These are phyloP conservation scores for Rhagoletis zephyria DNA, from an alignment of 1,140 invertebrate species.

Conservation along the genomic window DNA sequence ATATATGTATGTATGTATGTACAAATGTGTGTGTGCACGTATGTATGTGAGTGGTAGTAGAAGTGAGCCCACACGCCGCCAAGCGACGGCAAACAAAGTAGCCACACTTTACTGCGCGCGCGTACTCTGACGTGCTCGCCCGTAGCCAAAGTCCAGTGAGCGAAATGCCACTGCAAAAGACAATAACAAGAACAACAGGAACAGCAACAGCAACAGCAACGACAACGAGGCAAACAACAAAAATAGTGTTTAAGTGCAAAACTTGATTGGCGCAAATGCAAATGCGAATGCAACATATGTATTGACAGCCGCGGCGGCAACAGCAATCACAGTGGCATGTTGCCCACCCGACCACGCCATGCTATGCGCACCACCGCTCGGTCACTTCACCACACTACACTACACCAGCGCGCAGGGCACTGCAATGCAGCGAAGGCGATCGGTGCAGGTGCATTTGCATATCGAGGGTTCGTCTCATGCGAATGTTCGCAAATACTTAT, in stretches of 20 bases:
- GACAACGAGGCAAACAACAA: not conserved
- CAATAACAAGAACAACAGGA: not conserved
- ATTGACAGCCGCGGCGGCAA: slow-evolving; percentile 35
- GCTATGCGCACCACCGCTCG: not conserved
- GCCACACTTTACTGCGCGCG: not conserved
- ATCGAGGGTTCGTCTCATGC: not conserved
- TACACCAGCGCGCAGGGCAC: not conserved
- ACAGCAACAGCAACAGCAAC: not conserved
- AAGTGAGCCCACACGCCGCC: not conserved
- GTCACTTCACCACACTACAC: not conserved
- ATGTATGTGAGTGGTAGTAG: too few relatives aligned
- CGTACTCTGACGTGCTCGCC: not conserved
- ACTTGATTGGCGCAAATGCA: slow-evolving; percentile 47
- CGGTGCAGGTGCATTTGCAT: slow-evolving; percentile 19
- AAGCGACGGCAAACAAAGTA: not conserved
- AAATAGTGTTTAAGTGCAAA: not conserved
- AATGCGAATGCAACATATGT: slow-evolving; percentile 41
- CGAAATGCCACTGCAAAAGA: not conserved
- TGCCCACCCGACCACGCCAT: not conserved
- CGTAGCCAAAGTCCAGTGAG: not conserved
- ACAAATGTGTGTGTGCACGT: too few relatives aligned
- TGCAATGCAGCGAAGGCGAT: not conserved
- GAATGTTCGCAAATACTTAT: not conserved
- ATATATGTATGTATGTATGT: too few relatives aligned
- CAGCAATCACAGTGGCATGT: slow-evolving; percentile 36